Evolutionary conservation across 2,797 vertebrate genomes (phyloP).

Genomic region (Acanthurus lineatus): DNA sequence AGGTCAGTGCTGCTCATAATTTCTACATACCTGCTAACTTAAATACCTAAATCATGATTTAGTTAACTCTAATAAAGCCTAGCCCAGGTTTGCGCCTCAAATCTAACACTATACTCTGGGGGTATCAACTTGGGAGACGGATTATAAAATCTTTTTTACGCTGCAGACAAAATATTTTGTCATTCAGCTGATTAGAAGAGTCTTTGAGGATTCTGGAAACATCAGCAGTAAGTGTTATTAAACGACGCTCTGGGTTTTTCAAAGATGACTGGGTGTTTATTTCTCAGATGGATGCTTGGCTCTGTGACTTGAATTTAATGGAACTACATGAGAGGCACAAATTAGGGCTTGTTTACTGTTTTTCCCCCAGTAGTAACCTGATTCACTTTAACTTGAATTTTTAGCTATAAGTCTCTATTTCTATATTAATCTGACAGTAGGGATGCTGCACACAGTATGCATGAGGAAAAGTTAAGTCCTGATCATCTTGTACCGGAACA

Average conservation of each 20-base stretch:
- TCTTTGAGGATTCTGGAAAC: constrained; percentile 33
- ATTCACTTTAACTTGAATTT: neutral
- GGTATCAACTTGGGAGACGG: neutral
- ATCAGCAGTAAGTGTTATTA: constrained; percentile 23
- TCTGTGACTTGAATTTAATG: constrained; percentile 28
- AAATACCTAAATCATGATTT: neutral
- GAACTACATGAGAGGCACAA: neutral
- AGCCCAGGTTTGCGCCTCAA: neutral
- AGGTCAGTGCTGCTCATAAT: neutral
- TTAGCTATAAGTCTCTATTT: neutral
- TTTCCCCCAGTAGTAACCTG: neutral
- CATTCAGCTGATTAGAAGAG: constrained; percentile 13
- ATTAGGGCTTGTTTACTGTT: neutral
- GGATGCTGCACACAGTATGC: neutral
- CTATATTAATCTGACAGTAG: neutral
- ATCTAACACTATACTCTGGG: neutral
- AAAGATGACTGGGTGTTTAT: constrained; percentile 20
- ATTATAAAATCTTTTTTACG: neutral
- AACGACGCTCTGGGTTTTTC: constrained; percentile 25
- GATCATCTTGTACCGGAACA: constrained; percentile 27
- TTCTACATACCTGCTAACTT: constrained; percentile 5
- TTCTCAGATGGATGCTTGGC: constrained; percentile 9
- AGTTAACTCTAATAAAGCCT: neutral
- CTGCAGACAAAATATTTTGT: constrained; percentile 7
- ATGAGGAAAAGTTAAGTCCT: constrained; percentile 8